Percentiles rank a stretch among this genome's conserved stretches.
Conservation (phyloP, 2,888 invertebrate genomes). For the Clepsis dumicolana region DNA sequence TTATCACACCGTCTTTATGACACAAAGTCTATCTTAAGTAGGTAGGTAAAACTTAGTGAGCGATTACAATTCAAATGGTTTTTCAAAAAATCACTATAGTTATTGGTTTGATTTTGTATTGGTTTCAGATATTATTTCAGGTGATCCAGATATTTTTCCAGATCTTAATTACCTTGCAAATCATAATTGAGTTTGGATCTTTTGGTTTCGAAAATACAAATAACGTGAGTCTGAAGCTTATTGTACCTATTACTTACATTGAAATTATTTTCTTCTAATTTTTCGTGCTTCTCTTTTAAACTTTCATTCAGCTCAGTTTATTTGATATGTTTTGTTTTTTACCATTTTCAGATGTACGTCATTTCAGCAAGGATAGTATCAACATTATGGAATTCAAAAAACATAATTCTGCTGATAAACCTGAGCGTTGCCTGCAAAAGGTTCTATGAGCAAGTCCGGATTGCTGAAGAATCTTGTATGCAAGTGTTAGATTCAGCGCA, state of each 20-base stretch:
- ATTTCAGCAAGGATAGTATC: background rate
- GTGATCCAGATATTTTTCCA: background rate
- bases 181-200: background rate
- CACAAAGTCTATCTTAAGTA: too few species aligned
- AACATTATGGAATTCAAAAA: background rate
- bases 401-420: background rate
- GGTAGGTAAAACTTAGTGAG: too few species aligned
- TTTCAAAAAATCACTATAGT: too few species aligned
- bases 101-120: too few species aligned
- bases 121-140: constrained; percentile 1
- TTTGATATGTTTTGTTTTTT: too few species aligned
- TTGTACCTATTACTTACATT: too few species aligned
- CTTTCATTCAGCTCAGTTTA: too few species aligned
- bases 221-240: too few species aligned
- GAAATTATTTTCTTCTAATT: too few species aligned
- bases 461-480: background rate
- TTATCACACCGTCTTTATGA: too few species aligned
- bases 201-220: background rate
- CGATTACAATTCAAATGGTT: too few species aligned
- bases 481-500: background rate
- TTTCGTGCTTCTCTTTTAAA: too few species aligned
- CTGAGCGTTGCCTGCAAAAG: background rate
- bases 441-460: background rate
- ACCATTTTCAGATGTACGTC: background rate
- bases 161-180: background rate